Percentiles rank a stretch among this genome's conserved stretches.
These are phyloP conservation scores for Herminia tarsipennalis DNA, from an alignment of 2,888 invertebrate genomes.

Conservation along the genomic window DNA sequence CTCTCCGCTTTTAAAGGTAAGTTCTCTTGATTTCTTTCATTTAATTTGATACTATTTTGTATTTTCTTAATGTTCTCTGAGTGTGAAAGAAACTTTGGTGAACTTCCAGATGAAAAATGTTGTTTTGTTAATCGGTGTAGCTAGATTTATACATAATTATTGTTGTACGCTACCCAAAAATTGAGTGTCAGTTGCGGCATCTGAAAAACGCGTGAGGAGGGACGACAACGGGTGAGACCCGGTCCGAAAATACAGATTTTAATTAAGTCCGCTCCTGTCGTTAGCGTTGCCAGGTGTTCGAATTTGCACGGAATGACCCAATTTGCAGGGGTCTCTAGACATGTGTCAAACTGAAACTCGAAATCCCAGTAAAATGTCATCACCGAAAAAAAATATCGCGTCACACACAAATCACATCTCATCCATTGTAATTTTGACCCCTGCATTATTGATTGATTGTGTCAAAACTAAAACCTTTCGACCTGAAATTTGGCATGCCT, in stretches of 20 bases:
- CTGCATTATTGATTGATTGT: too few relatives aligned
- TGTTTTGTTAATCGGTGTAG: conserved; percentile 20
- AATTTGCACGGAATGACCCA: background rate
- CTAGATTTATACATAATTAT: conserved; percentile 20
- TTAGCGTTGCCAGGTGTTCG: background rate
- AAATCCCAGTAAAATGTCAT: too few relatives aligned
- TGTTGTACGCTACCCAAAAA: conserved; percentile 12
- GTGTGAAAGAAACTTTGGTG: conserved; percentile 23
- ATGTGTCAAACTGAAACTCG: too few relatives aligned
- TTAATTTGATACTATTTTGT: conserved; percentile 35
- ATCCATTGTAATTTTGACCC: background rate
- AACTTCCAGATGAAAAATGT: conserved; percentile 6
- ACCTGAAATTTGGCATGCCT: background rate
- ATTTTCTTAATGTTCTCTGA: conserved; percentile 22
- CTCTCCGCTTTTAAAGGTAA: conserved; percentile 65
- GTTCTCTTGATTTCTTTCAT: conserved; percentile 60
- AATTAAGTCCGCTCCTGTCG: background rate
- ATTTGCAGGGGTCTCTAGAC: background rate
- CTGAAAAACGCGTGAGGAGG: conserved; percentile 18
- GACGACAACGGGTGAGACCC: conserved; percentile 15
- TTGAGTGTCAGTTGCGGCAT: conserved; percentile 19
- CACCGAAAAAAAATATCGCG: too few relatives aligned
- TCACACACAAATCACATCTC: too few relatives aligned
- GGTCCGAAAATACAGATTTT: background rate
- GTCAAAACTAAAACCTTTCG: too few relatives aligned